Evolutionary conservation across 2,113 vertebrate genomes (phyloP), one percentile per base, ranked within the genome.

Genomic region (Xiphias gladius): DNA sequence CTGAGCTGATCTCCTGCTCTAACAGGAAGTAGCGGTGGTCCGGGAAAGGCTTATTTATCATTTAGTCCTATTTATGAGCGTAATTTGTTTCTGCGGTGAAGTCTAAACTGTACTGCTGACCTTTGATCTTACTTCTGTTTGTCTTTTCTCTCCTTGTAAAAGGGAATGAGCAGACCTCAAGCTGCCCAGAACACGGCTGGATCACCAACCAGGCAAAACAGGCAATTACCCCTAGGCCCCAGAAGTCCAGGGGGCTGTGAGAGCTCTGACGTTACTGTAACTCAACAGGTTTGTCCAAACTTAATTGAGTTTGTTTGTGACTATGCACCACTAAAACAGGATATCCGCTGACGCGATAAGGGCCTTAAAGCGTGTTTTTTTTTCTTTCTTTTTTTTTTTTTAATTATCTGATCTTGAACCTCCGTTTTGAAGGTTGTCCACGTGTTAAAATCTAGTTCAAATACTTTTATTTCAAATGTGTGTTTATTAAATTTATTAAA

Each of bases 11-110:
- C 86, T 78, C 73, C 54, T 32, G 66, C 83, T 71, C 76, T 32
- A 17, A 76, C 88, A 79, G 86, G 82, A 88, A 88, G 85, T 41
- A 80, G 71, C 26, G 22, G 70, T 46, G 80, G 71, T 85, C 88
- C 87, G 84, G 80, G 76, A 79, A 73, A 85, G 75, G 81, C 87
- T 89, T 92, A 90, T 89, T 89, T 89, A 85, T 85, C 83, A 81
- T 82, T 76, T 76, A 84, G 72, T 64, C 10, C 4, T 85, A 85
- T 92, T 91, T 90, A 89, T 86, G 84, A 86, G 78, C 57, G 71
- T 66, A 86, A 87, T 90, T 88, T 88, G 76, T 86, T 82, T 80
- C 80, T 50, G 61, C 3, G 30, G 46, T 76, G 61, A 50, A 86
- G 85, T 90, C 79, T 79, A 76, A 84, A 85, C 76, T 83, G 35